phyloP scores from a whole-genome alignment of 2,888 invertebrate species.

The Rhopalosiphum nymphaeae region DNA sequence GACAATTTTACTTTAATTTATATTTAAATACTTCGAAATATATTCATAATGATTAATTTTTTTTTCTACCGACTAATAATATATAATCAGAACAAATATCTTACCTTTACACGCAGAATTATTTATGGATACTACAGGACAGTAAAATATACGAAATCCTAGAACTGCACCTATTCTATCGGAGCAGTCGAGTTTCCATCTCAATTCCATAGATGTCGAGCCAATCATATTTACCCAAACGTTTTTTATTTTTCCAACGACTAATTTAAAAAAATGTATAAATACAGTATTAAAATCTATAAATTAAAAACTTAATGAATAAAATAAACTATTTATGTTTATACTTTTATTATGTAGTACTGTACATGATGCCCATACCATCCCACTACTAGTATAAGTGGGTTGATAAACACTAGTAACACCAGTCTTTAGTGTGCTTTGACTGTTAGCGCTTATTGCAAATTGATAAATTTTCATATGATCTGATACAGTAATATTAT shows the following conservation, averaged over 20 bases:
- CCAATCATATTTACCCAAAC: slow-evolving; percentile 73
- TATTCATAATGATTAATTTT: neutral
- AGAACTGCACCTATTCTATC: slow-evolving; percentile 79
- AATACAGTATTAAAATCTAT: neutral
- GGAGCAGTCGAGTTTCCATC: slow-evolving; percentile 84
- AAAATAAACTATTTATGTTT: slow-evolving; percentile 7
- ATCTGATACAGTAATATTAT: slow-evolving; percentile 76
- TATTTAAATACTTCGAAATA: neutral
- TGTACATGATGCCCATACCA: slow-evolving; percentile 87
- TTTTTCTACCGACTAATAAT: neutral
- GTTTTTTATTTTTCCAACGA: slow-evolving; percentile 75
- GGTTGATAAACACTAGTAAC: neutral
- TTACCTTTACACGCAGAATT: slow-evolving; percentile 61
- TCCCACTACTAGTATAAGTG: slow-evolving; percentile 78
- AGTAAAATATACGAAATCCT: slow-evolving; percentile 83
- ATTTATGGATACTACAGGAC: slow-evolving; percentile 71
- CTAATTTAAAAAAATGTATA: slow-evolving; percentile 67
- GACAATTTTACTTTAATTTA: neutral
- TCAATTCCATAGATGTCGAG: slow-evolving; percentile 75
- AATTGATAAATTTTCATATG: slow-evolving; percentile 78
- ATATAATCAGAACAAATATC: neutral
- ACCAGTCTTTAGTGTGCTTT: slow-evolving; percentile 69
- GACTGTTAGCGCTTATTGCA: slow-evolving; percentile 84
- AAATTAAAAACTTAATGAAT: neutral
- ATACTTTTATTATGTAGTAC: slow-evolving; percentile 72